Evolutionary conservation across 2,888 invertebrate genomes (phyloP).

Genomic region (Glaucopsyche alexis): DNA sequence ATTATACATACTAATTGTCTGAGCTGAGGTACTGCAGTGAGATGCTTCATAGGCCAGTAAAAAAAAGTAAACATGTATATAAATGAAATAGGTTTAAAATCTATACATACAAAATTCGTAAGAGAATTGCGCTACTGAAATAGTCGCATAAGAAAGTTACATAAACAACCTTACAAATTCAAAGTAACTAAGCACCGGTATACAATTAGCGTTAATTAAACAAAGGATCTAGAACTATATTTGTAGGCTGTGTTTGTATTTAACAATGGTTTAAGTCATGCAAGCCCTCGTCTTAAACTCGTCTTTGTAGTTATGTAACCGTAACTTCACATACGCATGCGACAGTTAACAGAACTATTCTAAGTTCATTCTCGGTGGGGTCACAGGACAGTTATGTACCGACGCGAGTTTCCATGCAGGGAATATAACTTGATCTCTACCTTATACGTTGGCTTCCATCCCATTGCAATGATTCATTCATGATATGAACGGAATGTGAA

Average conservation of each 20-base stretch:
- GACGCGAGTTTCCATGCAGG: conserved; percentile 6
- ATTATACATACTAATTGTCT: too few relatives aligned
- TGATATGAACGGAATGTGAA: background rate
- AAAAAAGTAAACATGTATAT: too few relatives aligned
- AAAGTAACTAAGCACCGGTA: background rate
- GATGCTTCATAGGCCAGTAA: background rate
- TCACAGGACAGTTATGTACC: background rate
- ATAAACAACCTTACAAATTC: conserved; percentile 6
- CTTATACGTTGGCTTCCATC: conserved; percentile 24
- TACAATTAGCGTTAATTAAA: conserved; percentile 2
- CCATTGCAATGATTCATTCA: conserved; percentile 24
- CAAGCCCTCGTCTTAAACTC: conserved; percentile 8
- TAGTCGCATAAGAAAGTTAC: conserved; percentile 1
- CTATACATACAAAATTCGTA: background rate
- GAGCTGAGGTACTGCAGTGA: too few relatives aligned
- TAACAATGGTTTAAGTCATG: conserved; percentile 6
- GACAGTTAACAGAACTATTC: conserved; percentile 36
- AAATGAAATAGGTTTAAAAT: too few relatives aligned
- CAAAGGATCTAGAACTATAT: conserved; percentile 3
- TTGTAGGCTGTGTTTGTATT: background rate
- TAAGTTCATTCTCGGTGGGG: conserved; percentile 27
- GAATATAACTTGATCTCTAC: conserved; percentile 19
- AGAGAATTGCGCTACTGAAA: background rate
- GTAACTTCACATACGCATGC: conserved; percentile 32
- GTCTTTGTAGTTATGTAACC: conserved; percentile 35